Conservation (phyloP, 1,140 invertebrate genomes). For the Drosophila paulistorum region DNA sequence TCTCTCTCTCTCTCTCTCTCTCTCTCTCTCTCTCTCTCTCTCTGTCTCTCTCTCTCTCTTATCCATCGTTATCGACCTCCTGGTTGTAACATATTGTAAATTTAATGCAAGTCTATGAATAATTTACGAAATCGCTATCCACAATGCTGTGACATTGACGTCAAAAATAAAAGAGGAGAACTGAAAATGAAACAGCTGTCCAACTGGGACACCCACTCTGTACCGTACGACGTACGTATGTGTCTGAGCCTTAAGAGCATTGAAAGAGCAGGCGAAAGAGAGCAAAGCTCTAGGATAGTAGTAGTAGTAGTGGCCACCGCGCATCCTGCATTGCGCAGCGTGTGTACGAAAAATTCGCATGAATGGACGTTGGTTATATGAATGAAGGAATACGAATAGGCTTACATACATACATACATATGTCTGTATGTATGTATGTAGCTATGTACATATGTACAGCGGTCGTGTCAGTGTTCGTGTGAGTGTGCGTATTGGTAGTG, state of each 20-base stretch:
- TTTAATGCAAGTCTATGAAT: conserved; percentile 64
- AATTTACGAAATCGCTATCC: conserved; percentile 56
- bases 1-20: no score
- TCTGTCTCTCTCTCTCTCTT: no score
- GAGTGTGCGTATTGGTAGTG: conserved; percentile 11
- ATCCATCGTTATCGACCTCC: neutral
- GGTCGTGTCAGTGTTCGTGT: neutral
- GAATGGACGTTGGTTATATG: conserved; percentile 65
- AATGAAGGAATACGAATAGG: conserved; percentile 49
- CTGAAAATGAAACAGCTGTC: conserved; percentile 56
- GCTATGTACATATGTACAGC: neutral
- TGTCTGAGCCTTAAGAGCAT: neutral
- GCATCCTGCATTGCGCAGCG: conserved; percentile 78
- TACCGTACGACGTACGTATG: neutral
- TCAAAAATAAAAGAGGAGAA: conserved; percentile 55
- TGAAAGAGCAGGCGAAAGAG: conserved; percentile 42
- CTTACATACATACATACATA: conserved; percentile 19
- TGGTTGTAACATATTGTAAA: conserved; percentile 57
- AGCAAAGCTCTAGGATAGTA: conserved; percentile 13
- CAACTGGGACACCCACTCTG: conserved; percentile 54
- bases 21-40: no score
- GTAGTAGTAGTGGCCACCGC: conserved; percentile 31
- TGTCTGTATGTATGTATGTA: conserved; percentile 16
- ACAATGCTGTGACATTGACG: conserved; percentile 72
- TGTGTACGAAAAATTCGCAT: conserved; percentile 68